These are phyloP conservation scores for Baronia brevicornis DNA, from an alignment of 2,888 invertebrate genomes.

Conservation along the genomic window DNA sequence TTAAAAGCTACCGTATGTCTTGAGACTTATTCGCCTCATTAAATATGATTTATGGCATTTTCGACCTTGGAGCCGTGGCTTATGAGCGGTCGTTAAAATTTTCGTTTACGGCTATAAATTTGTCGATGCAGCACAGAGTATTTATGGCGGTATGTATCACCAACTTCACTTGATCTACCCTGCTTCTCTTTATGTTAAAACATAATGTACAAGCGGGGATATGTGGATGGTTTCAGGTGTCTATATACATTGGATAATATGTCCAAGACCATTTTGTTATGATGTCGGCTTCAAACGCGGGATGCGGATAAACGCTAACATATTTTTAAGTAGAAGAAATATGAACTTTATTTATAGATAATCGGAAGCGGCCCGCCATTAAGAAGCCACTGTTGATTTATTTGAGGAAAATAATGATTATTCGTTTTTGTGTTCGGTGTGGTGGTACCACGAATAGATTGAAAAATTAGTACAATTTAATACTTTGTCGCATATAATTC, in stretches of 20 bases:
- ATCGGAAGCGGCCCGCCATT: slow-evolving; percentile 58
- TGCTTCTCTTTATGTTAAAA: slow-evolving; percentile 15
- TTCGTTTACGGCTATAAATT: slow-evolving; percentile 24
- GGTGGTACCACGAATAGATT: too few species aligned
- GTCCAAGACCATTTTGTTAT: slow-evolving; percentile 44
- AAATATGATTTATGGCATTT: slow-evolving; percentile 21
- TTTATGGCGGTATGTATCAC: slow-evolving; percentile 48
- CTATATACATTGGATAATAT: slow-evolving; percentile 27
- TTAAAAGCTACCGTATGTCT: slow-evolving; percentile 57
- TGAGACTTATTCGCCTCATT: slow-evolving; percentile 11
- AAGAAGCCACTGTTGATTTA: slow-evolving; percentile 58
- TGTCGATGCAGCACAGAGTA: slow-evolving; percentile 42
- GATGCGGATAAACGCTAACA: slow-evolving; percentile 49
- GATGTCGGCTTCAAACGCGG: slow-evolving; percentile 41
- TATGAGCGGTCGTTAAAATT: slow-evolving; percentile 20
- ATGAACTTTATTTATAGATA: slow-evolving; percentile 52
- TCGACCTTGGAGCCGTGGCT: slow-evolving; percentile 25
- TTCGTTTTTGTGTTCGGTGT: slow-evolving; percentile 17
- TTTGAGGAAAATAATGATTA: slow-evolving; percentile 43
- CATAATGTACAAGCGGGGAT: slow-evolving; percentile 6
- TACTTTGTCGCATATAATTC: too few species aligned
- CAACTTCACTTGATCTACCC: slow-evolving; percentile 33
- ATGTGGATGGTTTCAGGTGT: slow-evolving; percentile 18
- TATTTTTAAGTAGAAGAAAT: slow-evolving; percentile 61
- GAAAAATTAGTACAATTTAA: too few species aligned